These are phyloP conservation scores for Amphiprion clarkii DNA, from an alignment of 2,797 vertebrate species.

Conservation along the genomic window DNA sequence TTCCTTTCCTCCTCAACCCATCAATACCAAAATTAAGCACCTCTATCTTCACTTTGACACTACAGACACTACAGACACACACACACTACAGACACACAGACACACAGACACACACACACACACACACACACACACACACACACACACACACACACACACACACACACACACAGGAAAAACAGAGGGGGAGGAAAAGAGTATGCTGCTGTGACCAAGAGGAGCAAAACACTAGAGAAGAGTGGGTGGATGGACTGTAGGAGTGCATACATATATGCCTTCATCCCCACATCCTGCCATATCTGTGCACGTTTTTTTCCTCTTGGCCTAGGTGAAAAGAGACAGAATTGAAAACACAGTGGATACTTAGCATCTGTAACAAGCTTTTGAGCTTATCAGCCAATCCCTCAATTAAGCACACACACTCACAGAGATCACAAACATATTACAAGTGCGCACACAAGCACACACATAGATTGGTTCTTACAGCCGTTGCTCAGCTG, in stretches of 20 bases:
- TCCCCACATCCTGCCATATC: conserved; percentile 42
- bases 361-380: conserved; percentile 76
- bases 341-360: conserved; percentile 60
- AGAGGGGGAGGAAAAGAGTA: conserved; percentile 52
- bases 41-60: conserved; percentile 41
- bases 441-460: conserved; percentile 4
- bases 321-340: conserved; percentile 50
- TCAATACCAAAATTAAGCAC: conserved; percentile 46
- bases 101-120: conserved; percentile 11
- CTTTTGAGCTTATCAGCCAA: conserved; percentile 77
- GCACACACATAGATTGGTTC: conserved; percentile 19
- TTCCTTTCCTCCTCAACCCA: conserved; percentile 29
- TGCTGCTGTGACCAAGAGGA: conserved; percentile 59
- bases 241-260: conserved; percentile 74
- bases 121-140: conserved; percentile 23
- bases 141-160: conserved; percentile 28
- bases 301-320: conserved; percentile 34
- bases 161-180: conserved; percentile 28
- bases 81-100: conserved; percentile 10
- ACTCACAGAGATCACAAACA: conserved; percentile 33
- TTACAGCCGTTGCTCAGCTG: conserved; percentile 54
- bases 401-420: conserved; percentile 67
- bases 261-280: conserved; percentile 66
- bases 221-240: conserved; percentile 63
- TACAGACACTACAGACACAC: conserved; percentile 16